phyloP scores from a whole-genome alignment of 1,140 invertebrate genomes.

The Popillia japonica region DNA sequence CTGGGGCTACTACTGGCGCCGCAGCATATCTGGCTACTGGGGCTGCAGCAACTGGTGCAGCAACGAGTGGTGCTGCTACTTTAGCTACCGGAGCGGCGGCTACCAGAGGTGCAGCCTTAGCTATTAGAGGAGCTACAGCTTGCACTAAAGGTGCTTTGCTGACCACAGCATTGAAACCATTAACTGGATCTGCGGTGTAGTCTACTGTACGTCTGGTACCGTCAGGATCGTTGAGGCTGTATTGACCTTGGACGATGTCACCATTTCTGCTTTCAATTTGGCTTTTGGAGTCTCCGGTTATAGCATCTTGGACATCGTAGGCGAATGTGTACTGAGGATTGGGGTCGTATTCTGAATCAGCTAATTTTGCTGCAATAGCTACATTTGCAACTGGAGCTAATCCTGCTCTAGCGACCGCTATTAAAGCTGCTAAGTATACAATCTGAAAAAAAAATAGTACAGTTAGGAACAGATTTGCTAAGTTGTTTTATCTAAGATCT shows the following conservation, averaged over 20 bases:
- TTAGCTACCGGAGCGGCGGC: conserved; percentile 55
- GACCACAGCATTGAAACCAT: conserved; percentile 61
- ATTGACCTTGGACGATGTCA: conserved; percentile 72
- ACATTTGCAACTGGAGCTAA: conserved; percentile 48
- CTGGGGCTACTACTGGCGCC: conserved; percentile 39
- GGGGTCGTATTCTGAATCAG: conserved; percentile 63
- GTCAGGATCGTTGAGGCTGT: conserved; percentile 71
- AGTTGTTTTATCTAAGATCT: background rate
- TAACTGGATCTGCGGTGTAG: conserved; percentile 67
- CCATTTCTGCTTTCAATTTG: conserved; percentile 68
- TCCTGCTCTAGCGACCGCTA: conserved; percentile 41
- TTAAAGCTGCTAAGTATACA: conserved; percentile 8
- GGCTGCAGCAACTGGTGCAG: conserved; percentile 47
- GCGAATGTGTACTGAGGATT: conserved; percentile 67
- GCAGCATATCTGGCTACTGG: conserved; percentile 37
- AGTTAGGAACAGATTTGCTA: background rate
- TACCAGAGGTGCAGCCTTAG: conserved; percentile 45
- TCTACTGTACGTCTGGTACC: conserved; percentile 72
- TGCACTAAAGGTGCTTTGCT: conserved; percentile 55
- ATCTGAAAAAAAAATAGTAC: conserved; percentile 18
- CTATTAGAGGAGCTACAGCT: conserved; percentile 51
- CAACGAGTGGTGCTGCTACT: conserved; percentile 54
- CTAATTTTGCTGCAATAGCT: conserved; percentile 60
- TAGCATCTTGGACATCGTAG: conserved; percentile 67
- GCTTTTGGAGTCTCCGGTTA: conserved; percentile 68